These are phyloP conservation scores for Ailurus styani DNA, from an alignment of 2,113 vertebrate species.

Conservation along the genomic window DNA sequence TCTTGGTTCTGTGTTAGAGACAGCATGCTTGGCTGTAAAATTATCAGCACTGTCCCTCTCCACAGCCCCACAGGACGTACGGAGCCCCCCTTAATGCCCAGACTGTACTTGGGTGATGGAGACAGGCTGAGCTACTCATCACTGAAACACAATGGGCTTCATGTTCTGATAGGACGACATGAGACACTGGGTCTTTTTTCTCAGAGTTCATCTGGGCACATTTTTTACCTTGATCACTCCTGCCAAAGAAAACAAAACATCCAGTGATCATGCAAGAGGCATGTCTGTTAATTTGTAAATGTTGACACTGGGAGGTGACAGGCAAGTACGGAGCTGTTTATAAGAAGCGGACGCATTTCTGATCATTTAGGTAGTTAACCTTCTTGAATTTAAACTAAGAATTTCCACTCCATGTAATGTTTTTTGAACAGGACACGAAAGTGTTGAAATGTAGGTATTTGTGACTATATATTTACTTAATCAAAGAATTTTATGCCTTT, in stretches of 20 bases:
- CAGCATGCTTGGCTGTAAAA: neutral
- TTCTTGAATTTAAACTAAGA: constrained; percentile 19
- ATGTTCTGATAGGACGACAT: neutral
- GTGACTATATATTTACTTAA: neutral
- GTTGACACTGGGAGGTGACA: constrained; percentile 21
- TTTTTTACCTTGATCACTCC: neutral
- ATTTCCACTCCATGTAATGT: neutral
- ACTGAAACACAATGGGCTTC: too few relatives aligned
- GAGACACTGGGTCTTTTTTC: neutral
- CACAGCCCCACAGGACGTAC: neutral
- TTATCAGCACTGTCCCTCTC: neutral
- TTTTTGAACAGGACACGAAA: neutral
- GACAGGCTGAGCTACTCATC: neutral
- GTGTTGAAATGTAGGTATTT: neutral
- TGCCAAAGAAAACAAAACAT: constrained; percentile 15
- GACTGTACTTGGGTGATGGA: neutral
- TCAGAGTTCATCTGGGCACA: neutral
- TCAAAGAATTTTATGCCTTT: neutral
- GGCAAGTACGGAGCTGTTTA: neutral
- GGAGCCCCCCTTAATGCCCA: neutral
- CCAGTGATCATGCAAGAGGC: neutral
- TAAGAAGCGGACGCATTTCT: neutral
- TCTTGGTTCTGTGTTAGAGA: neutral
- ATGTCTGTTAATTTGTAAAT: neutral
- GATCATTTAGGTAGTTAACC: neutral